Evolutionary conservation across 2,113 vertebrate genomes (phyloP).

Genomic region (Mixornis gularis): DNA sequence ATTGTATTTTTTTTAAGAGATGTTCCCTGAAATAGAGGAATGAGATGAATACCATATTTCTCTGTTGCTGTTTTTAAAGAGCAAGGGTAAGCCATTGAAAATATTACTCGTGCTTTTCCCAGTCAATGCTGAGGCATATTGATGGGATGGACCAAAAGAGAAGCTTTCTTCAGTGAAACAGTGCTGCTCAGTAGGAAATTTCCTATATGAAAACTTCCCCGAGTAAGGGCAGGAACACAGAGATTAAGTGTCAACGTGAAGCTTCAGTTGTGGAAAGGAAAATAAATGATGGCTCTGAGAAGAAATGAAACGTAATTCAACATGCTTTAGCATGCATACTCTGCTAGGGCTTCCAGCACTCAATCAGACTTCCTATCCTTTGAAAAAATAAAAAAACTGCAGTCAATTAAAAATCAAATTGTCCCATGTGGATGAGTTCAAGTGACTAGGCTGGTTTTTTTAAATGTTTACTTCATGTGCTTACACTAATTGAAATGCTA

Average conservation of each 20-base stretch:
- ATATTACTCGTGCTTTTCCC: background rate
- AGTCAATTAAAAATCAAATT: constrained; percentile 10
- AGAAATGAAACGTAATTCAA: background rate
- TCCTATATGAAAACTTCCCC: background rate
- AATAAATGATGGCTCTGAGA: background rate
- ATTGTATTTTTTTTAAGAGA: background rate
- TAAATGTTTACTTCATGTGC: constrained; percentile 13
- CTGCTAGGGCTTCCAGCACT: background rate
- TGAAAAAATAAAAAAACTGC: background rate
- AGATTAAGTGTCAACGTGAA: constrained; percentile 7
- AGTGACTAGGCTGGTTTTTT: background rate
- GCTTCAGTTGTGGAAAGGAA: background rate
- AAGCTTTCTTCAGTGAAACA: background rate
- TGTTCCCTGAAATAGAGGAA: background rate
- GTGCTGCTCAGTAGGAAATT: background rate
- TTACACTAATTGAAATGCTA: constrained; percentile 36
- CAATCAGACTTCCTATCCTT: background rate
- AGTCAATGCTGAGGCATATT: background rate
- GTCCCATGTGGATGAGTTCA: background rate
- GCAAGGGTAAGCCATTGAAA: background rate
- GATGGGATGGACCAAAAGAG: background rate
- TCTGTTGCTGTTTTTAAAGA: background rate
- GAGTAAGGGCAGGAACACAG: background rate
- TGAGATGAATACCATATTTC: background rate
- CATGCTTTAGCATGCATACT: background rate